Evolutionary conservation across 2,888 invertebrate genomes (phyloP), one percentile per base, ranked within the genome.

Genomic region (Tupiocoris notatus): DNA sequence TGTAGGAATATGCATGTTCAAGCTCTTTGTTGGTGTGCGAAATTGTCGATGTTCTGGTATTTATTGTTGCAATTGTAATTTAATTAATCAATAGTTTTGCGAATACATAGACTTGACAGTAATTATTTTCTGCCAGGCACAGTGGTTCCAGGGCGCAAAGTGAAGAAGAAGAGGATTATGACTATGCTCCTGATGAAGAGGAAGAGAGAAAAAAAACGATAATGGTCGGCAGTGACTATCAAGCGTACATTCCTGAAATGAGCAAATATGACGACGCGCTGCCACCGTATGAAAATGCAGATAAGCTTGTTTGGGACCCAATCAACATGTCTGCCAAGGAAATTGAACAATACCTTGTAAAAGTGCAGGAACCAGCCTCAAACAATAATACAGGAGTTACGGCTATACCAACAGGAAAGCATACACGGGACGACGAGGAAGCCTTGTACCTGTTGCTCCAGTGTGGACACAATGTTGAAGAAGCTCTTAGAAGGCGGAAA

Each of bases 381-480:
- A 83, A 82, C 78, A 83, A 82, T 79, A 81, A 83, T 39, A 83
- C 83, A 87, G 86, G 88, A 82, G 83, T 87, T 82, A 83, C 85
- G 83, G 81, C 86, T 83, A 85, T 88, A 82, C 82, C 86, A 83
- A 86, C 86, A 79, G 94, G 94, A 16, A 88, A 88, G 81, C 94
- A 94, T 83, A 87, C 94, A 7, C 86, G 93, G 80, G 98, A 94
- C 83, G 93, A 94, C 83, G 94, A 94, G 82, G 92, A 96, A 85
- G 96, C 96, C 0, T 86, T 98, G 68, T 96, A 92, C 84, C 84
- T 96, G 77, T 86, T 98, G 18, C 90, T 95, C 73, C 96, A 75
- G 83, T 97, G 97, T 85, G 96, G 95, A 0, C 94, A 96, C 83
- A 96, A 95, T 85, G 88, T 92, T n/a, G 96, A 96, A 77, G 96